Conservation (phyloP, 1,140 invertebrate genomes). For the Bicyclus anynana region DNA sequence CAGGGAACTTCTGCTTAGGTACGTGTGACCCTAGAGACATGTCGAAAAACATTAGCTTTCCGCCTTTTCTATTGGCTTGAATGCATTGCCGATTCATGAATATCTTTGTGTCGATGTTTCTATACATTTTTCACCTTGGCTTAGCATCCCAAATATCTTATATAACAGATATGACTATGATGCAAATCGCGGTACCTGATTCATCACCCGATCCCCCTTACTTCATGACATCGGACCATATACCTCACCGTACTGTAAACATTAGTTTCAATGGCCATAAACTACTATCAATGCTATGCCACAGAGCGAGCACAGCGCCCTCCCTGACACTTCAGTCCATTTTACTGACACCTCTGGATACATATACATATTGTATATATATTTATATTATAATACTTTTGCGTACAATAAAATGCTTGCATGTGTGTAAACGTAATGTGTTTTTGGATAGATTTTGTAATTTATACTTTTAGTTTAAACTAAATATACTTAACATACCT, state of each 20-base stretch:
- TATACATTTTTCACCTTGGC: slow-evolving; percentile 65
- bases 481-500: neutral
- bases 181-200: slow-evolving; percentile 47
- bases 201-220: slow-evolving; percentile 45
- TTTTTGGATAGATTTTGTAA: slow-evolving; percentile 25
- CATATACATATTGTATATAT: slow-evolving; percentile 22
- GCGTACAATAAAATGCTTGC: slow-evolving; percentile 34
- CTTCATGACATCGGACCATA: slow-evolving; percentile 58
- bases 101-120: slow-evolving; percentile 63
- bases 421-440: slow-evolving; percentile 56
- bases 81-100: slow-evolving; percentile 59
- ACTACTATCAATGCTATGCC: slow-evolving; percentile 27
- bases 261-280: slow-evolving; percentile 64
- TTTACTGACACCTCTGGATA: slow-evolving; percentile 4
- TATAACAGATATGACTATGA: slow-evolving; percentile 66
- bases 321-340: slow-evolving; percentile 35
- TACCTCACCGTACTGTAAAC: slow-evolving; percentile 51
- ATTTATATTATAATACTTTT: slow-evolving; percentile 10
- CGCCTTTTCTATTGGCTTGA: slow-evolving; percentile 65
- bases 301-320: slow-evolving; percentile 34
- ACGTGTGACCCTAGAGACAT: slow-evolving; percentile 73
- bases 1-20: slow-evolving; percentile 92
- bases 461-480: neutral
- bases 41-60: slow-evolving; percentile 59
- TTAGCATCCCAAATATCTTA: slow-evolving; percentile 69